phyloP scores from a whole-genome alignment of 2,888 invertebrate genomes.

The Ornithoptera priamus region DNA sequence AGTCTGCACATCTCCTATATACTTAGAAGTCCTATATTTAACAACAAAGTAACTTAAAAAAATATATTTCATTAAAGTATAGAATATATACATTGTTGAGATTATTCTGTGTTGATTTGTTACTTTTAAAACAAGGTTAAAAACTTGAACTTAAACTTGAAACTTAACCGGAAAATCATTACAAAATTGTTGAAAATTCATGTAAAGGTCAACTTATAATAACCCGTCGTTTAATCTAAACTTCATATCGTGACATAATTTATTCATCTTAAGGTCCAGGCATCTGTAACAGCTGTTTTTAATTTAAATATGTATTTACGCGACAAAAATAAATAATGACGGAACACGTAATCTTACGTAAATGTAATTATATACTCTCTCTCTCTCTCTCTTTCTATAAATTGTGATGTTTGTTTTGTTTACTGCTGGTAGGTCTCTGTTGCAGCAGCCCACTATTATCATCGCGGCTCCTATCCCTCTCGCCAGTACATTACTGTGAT shows the following conservation, averaged over 20 bases:
- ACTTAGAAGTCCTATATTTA: neutral
- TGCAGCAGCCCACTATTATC: too few species aligned
- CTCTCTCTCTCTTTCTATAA: neutral
- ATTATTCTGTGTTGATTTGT: too few species aligned
- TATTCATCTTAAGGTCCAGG: constrained; percentile 10
- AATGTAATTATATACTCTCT: constrained; percentile 16
- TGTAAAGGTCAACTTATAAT: constrained; percentile 37
- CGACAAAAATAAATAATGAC: constrained; percentile 18
- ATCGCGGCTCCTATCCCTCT: too few species aligned
- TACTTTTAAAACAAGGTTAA: neutral
- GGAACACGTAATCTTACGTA: constrained; percentile 13
- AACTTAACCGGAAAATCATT: too few species aligned
- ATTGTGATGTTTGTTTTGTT: neutral
- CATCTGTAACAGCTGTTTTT: constrained; percentile 20
- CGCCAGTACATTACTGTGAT: too few species aligned
- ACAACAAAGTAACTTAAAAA: too few species aligned
- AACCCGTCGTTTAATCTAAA: constrained; percentile 38
- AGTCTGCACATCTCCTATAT: too few species aligned
- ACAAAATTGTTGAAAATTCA: neutral
- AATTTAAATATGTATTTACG: constrained; percentile 17
- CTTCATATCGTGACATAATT: neutral
- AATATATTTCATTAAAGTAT: too few species aligned
- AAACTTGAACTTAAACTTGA: neutral
- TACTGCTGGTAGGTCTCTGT: neutral
- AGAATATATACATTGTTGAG: too few species aligned